phyloP scores from a whole-genome alignment of 1,140 invertebrate genomes.

The Drosophila sucinea region DNA sequence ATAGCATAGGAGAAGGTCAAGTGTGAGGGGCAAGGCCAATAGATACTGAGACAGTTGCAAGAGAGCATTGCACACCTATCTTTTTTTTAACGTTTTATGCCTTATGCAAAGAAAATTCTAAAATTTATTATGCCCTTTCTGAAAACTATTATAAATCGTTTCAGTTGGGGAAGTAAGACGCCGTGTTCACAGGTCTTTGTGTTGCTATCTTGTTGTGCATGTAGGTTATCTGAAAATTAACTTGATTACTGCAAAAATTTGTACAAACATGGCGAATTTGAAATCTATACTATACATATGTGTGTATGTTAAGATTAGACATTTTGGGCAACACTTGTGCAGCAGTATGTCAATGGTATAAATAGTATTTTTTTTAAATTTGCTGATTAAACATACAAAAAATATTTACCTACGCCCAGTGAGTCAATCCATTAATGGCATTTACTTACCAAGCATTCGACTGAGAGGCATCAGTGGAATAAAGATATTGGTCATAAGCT shows the following conservation, averaged over 20 bases:
- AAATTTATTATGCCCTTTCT: background rate
- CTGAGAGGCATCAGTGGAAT: conserved; percentile 4
- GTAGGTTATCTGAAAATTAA: conserved; percentile 13
- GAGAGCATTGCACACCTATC: too few species aligned
- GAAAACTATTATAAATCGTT: background rate
- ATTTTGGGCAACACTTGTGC: background rate
- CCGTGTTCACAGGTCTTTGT: background rate
- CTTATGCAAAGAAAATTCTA: background rate
- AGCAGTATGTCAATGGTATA: conserved; percentile 35
- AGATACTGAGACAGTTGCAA: too few species aligned
- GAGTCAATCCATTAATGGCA: conserved; percentile 50
- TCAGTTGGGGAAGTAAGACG: background rate
- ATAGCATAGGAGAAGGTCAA: too few species aligned
- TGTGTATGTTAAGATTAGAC: background rate
- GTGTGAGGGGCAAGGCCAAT: too few species aligned
- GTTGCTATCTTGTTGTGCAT: background rate
- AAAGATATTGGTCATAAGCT: background rate
- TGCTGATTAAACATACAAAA: conserved; percentile 68
- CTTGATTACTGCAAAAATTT: conserved; percentile 9
- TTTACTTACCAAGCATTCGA: conserved; percentile 25
- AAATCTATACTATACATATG: background rate
- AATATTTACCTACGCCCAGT: conserved; percentile 34
- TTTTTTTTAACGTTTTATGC: too few species aligned
- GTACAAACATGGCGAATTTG: conserved; percentile 18
- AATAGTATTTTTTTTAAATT: conserved; percentile 69